phyloP scores from a whole-genome alignment of 2,113 vertebrate species.

The Myiozetetes cayanensis region DNA sequence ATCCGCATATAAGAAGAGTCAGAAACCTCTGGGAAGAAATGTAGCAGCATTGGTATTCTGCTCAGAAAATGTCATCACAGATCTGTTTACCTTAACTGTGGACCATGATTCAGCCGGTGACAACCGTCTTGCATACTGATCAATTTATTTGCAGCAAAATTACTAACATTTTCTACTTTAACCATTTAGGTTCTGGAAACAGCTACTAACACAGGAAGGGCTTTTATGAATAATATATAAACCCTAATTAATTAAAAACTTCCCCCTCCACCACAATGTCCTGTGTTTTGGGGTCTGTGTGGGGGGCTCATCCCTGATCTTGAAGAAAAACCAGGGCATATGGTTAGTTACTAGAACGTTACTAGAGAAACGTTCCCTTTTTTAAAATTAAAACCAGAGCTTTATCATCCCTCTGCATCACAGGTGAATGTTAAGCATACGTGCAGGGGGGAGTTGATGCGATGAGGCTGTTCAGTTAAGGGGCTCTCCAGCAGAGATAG shows the following conservation, averaged over 20 bases:
- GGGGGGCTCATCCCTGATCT: background rate
- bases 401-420: background rate
- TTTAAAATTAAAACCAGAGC: background rate
- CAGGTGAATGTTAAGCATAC: background rate
- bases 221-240: background rate
- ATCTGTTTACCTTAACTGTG: conserved; percentile 82
- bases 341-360: background rate
- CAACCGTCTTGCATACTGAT: conserved; percentile 82
- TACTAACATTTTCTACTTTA: conserved; percentile 67
- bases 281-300: background rate
- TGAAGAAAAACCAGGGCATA: background rate
- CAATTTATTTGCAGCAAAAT: conserved; percentile 76
- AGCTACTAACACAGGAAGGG: background rate
- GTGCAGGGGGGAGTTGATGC: background rate
- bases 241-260: background rate
- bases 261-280: background rate
- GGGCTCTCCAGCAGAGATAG: background rate
- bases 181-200: conserved; percentile 70
- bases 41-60: conserved; percentile 78
- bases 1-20: conserved; percentile 63
- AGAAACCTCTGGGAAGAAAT: conserved; percentile 73
- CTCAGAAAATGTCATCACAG: conserved; percentile 80
- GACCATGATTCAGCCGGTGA: conserved; percentile 79
- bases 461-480: background rate
- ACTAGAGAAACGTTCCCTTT: background rate